Evolutionary conservation across 1,140 invertebrate genomes (phyloP).

Genomic region (Brachionus calyciflorus): DNA sequence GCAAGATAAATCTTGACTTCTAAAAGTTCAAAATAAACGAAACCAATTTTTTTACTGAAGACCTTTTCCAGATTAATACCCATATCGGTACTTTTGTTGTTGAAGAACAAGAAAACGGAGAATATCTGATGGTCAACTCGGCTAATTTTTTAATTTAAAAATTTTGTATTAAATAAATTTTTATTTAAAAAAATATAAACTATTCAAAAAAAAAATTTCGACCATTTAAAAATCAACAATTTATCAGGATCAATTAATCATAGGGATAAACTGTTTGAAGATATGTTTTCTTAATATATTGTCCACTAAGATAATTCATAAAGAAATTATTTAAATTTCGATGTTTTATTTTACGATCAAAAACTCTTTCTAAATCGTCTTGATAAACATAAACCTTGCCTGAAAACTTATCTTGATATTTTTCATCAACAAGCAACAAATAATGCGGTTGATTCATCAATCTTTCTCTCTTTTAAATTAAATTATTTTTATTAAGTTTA

Average conservation of each 20-base stretch:
- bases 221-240: not conserved
- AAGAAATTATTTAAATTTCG: constrained; percentile 26
- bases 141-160: too few relatives aligned
- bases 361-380: constrained; percentile 15
- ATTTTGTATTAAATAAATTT: too few relatives aligned
- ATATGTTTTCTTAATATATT: constrained; percentile 37
- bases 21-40: too few relatives aligned
- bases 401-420: not conserved
- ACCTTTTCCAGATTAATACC: too few relatives aligned
- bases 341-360: not conserved
- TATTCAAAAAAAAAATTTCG: not conserved
- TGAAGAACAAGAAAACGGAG: too few relatives aligned
- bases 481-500: constrained; percentile 31
- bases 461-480: constrained; percentile 14
- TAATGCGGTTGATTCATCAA: constrained; percentile 34
- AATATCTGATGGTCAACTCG: too few relatives aligned
- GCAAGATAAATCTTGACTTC: too few relatives aligned
- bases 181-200: too few relatives aligned
- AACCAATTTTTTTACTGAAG: too few relatives aligned
- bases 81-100: too few relatives aligned
- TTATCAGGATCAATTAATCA: not conserved
- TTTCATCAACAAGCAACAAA: constrained; percentile 21
- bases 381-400: constrained; percentile 24
- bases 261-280: constrained; percentile 37
- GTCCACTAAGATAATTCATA: constrained; percentile 6